A percentile compares a stretch with the other conserved stretches of the same genome.
Conservation (phyloP, 2,888 invertebrate genomes). For the Drosophila gaucha region DNA sequence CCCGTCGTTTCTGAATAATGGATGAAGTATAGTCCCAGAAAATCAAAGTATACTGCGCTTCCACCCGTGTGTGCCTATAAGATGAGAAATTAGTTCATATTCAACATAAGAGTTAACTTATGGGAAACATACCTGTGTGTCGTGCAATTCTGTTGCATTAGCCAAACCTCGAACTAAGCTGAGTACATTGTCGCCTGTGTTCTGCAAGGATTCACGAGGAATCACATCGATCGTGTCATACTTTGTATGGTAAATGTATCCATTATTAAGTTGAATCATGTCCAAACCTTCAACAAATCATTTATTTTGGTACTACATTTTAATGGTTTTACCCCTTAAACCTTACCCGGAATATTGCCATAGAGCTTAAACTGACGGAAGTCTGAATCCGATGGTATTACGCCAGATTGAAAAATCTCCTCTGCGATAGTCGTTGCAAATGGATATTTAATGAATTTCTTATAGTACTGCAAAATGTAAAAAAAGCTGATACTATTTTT, state of each 20-base stretch:
- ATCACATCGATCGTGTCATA: constrained; percentile 88
- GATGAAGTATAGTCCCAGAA: constrained; percentile 88
- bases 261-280: constrained; percentile 90
- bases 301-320: background rate
- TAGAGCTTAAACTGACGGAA: constrained; percentile 88
- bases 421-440: constrained; percentile 85
- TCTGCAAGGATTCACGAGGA: constrained; percentile 88
- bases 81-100: background rate
- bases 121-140: constrained; percentile 39
- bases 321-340: background rate
- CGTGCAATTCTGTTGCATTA: constrained; percentile 82
- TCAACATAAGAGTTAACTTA: background rate
- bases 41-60: constrained; percentile 89
- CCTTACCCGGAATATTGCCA: constrained; percentile 85
- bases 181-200: constrained; percentile 90
- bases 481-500: background rate
- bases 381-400: constrained; percentile 89
- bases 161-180: constrained; percentile 85
- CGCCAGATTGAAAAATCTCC: constrained; percentile 86
- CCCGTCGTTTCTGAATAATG: constrained; percentile 86
- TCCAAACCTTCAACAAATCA: constrained; percentile 87
- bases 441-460: constrained; percentile 86
- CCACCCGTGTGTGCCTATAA: constrained; percentile 83
- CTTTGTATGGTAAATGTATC: constrained; percentile 91
- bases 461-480: constrained; percentile 82